phyloP scores from a whole-genome alignment of 2,797 vertebrate genomes.

The Thalassophryne amazonica region DNA sequence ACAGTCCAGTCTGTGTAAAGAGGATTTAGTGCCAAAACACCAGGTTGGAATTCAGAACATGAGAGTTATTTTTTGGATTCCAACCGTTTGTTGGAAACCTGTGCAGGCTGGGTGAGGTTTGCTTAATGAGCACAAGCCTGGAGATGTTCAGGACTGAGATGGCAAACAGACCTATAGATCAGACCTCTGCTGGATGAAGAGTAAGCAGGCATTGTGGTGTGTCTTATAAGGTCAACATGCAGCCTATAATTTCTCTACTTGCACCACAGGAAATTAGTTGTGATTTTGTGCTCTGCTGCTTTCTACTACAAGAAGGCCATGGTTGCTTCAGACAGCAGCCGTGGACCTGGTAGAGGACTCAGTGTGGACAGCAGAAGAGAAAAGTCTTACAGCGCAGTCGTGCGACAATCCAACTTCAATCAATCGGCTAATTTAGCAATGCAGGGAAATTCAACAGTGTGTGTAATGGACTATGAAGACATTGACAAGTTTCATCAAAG shows the following conservation, averaged over 20 bases:
- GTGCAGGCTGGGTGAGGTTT: background rate
- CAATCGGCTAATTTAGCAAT: too few relatives aligned
- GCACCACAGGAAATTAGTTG: background rate
- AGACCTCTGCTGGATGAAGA: background rate
- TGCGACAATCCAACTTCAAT: too few relatives aligned
- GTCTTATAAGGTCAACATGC: background rate
- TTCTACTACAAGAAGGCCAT: background rate
- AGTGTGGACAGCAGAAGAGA: background rate
- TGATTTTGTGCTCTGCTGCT: background rate
- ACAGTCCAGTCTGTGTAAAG: constrained; percentile 3
- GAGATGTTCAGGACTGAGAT: background rate
- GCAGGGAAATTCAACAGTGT: too few relatives aligned
- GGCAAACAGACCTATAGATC: background rate
- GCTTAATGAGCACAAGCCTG: background rate
- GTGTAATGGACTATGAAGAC: too few relatives aligned
- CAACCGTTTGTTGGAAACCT: background rate
- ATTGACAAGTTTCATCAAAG: too few relatives aligned
- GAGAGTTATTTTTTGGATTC: background rate
- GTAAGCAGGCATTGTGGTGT: background rate
- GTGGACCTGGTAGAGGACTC: background rate
- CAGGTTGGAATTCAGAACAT: constrained; percentile 3
- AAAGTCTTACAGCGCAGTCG: too few relatives aligned
- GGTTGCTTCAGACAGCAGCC: background rate
- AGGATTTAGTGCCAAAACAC: constrained; percentile 8
- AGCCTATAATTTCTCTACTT: background rate